phyloP scores from a whole-genome alignment of 2,888 invertebrate species.

The Hyposoter dolosus region DNA sequence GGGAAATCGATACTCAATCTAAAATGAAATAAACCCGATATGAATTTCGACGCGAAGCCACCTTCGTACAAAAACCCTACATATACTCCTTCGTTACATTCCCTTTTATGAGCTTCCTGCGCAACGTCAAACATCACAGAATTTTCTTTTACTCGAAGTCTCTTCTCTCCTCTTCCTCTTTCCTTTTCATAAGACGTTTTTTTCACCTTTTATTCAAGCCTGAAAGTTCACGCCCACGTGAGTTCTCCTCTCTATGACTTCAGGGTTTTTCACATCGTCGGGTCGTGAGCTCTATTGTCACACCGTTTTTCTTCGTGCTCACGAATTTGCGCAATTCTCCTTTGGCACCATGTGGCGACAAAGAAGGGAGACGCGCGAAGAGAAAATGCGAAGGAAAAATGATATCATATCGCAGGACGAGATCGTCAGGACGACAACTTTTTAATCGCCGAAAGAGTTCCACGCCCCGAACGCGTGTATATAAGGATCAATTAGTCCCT shows the following conservation, averaged over 20 bases:
- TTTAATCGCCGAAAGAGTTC: not conserved
- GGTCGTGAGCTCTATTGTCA: constrained; percentile 9
- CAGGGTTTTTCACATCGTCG: constrained; percentile 20
- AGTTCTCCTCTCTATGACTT: constrained; percentile 7
- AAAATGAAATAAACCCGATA: not conserved
- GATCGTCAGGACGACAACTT: not conserved
- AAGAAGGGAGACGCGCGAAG: no score
- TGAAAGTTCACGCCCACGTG: constrained; percentile 24
- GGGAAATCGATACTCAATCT: not conserved
- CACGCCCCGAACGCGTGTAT: not conserved
- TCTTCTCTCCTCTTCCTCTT: constrained; percentile 14
- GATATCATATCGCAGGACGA: no score
- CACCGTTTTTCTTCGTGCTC: not conserved
- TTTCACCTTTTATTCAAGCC: constrained; percentile 5
- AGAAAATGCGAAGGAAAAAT: not conserved
- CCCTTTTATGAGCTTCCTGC: constrained; percentile 24
- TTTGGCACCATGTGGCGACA: not conserved
- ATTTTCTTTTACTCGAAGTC: constrained; percentile 13
- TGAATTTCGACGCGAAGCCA: not conserved
- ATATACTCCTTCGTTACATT: constrained; percentile 50
- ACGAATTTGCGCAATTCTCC: constrained; percentile 22
- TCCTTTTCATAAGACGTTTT: constrained; percentile 23
- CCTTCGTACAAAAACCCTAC: not conserved
- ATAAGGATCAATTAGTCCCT: not conserved
- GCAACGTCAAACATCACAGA: constrained; percentile 14